Base-by-base conservation (phyloP, 2,888 invertebrate species). In the Hoplodrina blanda region DNA sequence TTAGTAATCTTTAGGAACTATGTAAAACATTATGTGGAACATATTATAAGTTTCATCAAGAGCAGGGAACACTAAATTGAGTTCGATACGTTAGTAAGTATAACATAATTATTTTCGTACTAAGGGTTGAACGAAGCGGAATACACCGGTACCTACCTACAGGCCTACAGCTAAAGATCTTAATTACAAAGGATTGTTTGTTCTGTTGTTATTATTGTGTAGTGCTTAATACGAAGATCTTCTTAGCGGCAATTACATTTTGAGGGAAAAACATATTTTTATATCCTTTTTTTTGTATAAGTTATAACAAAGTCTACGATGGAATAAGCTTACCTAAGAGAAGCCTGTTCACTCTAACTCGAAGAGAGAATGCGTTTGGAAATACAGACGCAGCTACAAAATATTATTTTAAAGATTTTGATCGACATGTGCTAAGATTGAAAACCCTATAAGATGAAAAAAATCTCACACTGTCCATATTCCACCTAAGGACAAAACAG, bases 101-200 rank as follows among this genome's bases (percentile, higher is more conserved):
- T 70, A 69, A 66, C 65, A 61, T 79, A 71, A 68, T 78, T 67
- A 80, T 75, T 73, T 81, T 83, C 66, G 49, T 73, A 61, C 54
- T 33, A 44, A 46, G 25, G 11, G 53, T n/a, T 15, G n/a, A 56
- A 62, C 57, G 57, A 56, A 25, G 37, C 13, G 46, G 8, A 49
- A 52, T 19, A 61, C 49, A 44, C 46, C 20, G 7, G 33, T 53
- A 46, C 25, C 25, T n/a, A n/a, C n/a, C n/a, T n/a, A n/a, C n/a
- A n/a, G n/a, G n/a, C n/a, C n/a, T 25, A 25, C 37, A 46, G 57
- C 73, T 59, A 59, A 19, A 65, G 20, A 62, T 53, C 61, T 57
- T 66, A 69, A 83, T 81, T 80, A 77, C 20, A 59, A 50, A 71
- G 73, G 78, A 62, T 74, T 61, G 54, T 68, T 60, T 62, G 57